A percentile compares a stretch with the other conserved stretches of the same genome.
Evolutionary conservation across 92 coral and sea anemone genomes (phyloP).

Genomic region (Zoanthus solanderi): DNA sequence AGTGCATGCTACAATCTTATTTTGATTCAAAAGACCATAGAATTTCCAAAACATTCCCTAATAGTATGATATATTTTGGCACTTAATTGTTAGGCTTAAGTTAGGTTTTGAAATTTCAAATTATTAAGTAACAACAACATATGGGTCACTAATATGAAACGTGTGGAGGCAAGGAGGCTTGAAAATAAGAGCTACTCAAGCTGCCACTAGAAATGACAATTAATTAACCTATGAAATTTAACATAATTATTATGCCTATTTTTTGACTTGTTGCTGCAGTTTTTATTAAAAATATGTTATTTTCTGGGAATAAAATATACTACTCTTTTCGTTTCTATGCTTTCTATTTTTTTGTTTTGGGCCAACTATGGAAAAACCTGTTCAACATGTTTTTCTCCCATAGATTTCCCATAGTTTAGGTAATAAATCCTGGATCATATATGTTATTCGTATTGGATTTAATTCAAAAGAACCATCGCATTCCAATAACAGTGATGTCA

Average conservation of each 20-base stretch:
- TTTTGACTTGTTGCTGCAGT: too few species aligned
- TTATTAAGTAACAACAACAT: neutral
- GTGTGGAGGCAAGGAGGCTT: conserved; percentile 29
- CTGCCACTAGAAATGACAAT: neutral
- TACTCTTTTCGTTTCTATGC: too few species aligned
- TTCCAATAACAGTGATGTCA: neutral
- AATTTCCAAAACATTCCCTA: neutral
- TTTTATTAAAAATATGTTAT: too few species aligned
- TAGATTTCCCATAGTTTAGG: too few species aligned
- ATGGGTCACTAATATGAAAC: conserved; percentile 2
- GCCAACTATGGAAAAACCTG: too few species aligned
- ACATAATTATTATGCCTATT: neutral
- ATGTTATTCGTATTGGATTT: too few species aligned
- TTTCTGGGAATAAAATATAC: neutral
- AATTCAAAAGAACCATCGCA: too few species aligned
- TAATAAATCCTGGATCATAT: neutral
- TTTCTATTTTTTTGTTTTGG: too few species aligned
- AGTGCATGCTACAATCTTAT: neutral
- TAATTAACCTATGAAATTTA: neutral
- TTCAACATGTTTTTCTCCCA: neutral
- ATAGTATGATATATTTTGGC: neutral
- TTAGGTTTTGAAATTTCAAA: conserved; percentile 4
- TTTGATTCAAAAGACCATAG: conserved; percentile 9
- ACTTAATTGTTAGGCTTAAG: neutral
- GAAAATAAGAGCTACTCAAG: conserved; percentile 12